phyloP scores from a whole-genome alignment of 37 sponge, comb jelly and placozoan genomes.

The Spongilla lacustris region DNA sequence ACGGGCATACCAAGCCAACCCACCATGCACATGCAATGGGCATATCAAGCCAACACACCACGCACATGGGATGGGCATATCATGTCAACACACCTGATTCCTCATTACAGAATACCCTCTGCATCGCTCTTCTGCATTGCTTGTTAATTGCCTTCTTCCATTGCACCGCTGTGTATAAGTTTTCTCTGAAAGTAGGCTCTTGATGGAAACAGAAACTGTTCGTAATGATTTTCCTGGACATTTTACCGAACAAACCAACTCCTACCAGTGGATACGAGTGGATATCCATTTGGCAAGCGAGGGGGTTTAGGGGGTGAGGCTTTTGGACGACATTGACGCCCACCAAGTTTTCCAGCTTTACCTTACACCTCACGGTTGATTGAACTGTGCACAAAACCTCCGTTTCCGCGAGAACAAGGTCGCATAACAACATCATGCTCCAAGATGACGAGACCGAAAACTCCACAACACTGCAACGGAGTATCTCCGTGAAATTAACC shows the following conservation, averaged over 20 bases:
- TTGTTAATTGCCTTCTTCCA: conserved; percentile 60
- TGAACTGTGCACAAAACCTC: neutral
- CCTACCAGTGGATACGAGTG: conserved; percentile 38
- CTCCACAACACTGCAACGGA: neutral
- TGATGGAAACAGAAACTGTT: conserved; percentile 35
- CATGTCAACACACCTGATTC: neutral
- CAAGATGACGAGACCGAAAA: neutral
- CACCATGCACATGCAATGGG: too few relatives aligned
- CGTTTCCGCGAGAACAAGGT: neutral
- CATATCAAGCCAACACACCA: too few relatives aligned
- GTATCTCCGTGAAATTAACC: neutral
- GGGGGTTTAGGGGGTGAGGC: conserved; percentile 19
- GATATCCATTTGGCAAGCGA: conserved; percentile 36
- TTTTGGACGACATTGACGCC: conserved; percentile 34
- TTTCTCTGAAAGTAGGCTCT: conserved; percentile 17
- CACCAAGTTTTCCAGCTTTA: conserved; percentile 63
- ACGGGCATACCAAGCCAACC: too few relatives aligned
- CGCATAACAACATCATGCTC: neutral
- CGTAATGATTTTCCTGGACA: conserved; percentile 1
- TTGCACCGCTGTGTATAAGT: conserved; percentile 40
- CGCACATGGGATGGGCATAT: too few relatives aligned
- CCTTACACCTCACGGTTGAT: neutral
- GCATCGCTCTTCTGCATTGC: conserved; percentile 13
- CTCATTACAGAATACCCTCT: neutral
- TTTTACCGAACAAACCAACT: neutral